Evolutionary conservation across 2,888 invertebrate genomes (phyloP).

Genomic region (Drosophila cognata): DNA sequence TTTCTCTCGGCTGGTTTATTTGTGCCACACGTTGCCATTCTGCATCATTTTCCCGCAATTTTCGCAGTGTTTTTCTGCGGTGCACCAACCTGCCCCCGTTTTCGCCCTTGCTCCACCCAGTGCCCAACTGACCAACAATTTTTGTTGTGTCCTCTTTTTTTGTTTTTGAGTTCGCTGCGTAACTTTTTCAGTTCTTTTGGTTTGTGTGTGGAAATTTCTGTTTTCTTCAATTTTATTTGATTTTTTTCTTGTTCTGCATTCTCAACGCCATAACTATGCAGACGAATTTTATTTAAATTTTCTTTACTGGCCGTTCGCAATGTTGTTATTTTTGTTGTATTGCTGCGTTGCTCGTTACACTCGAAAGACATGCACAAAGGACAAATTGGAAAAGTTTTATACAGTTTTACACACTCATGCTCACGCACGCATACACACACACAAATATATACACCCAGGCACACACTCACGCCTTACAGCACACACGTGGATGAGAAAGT

Average conservation of each 20-base stretch:
- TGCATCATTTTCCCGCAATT: conserved; percentile 71
- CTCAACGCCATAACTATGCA: conserved; percentile 63
- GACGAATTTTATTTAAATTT: conserved; percentile 70
- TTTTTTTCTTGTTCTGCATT: conserved; percentile 34
- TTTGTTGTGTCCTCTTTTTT: background rate
- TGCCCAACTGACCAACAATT: conserved; percentile 41
- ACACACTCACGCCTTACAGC: conserved; percentile 15
- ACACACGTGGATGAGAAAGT: conserved; percentile 40
- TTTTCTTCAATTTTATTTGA: conserved; percentile 6
- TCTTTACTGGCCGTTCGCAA: conserved; percentile 49
- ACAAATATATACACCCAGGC: background rate
- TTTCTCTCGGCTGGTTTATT: conserved; percentile 54
- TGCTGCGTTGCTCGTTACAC: conserved; percentile 59
- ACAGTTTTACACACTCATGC: conserved; percentile 44
- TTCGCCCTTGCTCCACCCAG: background rate
- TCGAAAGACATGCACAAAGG: conserved; percentile 69
- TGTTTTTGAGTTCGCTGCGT: conserved; percentile 39
- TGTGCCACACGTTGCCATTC: conserved; percentile 65
- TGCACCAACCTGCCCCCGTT: background rate
- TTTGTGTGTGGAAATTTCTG: conserved; percentile 8
- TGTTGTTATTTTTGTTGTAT: conserved; percentile 20
- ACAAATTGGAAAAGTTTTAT: conserved; percentile 70
- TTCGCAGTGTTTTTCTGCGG: conserved; percentile 37
- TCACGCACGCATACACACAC: conserved; percentile 10
- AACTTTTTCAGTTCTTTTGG: conserved; percentile 40